Conservation (phyloP, 2,113 vertebrate species). For the Lycocorax pyrrhopterus region DNA sequence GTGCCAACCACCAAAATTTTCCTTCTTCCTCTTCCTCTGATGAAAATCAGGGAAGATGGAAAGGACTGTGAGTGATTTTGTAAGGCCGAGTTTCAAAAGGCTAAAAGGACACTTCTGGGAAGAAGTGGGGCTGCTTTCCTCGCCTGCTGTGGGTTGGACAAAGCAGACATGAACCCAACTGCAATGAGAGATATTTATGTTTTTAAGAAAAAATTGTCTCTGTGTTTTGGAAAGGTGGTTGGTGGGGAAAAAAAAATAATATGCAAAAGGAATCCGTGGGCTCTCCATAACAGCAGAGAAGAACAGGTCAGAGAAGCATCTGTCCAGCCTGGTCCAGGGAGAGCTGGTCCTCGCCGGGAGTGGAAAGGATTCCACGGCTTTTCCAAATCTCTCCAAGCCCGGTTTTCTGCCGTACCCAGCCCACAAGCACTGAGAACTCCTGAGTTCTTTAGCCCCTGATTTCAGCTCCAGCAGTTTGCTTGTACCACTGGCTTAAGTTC, state of each 20-base stretch:
- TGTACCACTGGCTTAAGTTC: not conserved
- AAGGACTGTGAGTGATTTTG: not conserved
- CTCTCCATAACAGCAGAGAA: accelerated
- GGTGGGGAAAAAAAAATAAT: not conserved
- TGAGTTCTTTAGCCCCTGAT: not conserved
- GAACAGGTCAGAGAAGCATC: not conserved
- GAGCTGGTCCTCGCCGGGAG: not conserved
- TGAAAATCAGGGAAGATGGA: not conserved
- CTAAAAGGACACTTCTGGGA: not conserved
- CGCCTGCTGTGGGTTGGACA: not conserved
- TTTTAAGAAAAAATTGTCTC: not conserved
- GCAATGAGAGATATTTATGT: not conserved
- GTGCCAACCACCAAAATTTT: not conserved
- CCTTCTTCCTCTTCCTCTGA: not conserved
- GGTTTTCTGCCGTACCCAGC: not conserved
- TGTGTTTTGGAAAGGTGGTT: not conserved
- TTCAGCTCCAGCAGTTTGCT: not conserved
- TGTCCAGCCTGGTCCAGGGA: not conserved
- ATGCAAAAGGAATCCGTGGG: not conserved
- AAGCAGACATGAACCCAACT: not conserved
- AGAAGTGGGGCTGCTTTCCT: not conserved
- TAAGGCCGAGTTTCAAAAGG: not conserved
- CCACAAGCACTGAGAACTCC: not conserved
- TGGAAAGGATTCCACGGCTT: not conserved
- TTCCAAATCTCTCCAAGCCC: not conserved